Percentiles rank a stretch among this genome's conserved stretches.
phyloP scores from a whole-genome alignment of 2,113 vertebrate genomes.

The Cyprinus carpio region DNA sequence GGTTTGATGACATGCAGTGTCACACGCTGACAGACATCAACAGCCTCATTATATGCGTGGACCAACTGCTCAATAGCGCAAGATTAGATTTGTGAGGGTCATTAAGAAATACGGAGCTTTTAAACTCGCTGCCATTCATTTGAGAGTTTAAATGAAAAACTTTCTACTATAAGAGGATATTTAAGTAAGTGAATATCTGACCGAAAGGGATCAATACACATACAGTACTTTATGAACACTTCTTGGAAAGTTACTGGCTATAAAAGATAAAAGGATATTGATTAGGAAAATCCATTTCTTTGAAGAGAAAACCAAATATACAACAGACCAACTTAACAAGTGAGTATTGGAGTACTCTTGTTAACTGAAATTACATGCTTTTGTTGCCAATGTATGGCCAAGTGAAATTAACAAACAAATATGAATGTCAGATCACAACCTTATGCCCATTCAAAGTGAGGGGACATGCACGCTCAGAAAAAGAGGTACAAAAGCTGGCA shows the following conservation, averaged over 20 bases:
- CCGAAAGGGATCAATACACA: neutral
- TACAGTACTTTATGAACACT: neutral
- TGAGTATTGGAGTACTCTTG: neutral
- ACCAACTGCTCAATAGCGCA: constrained; percentile 1
- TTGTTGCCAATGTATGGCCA: neutral
- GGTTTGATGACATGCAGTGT: constrained; percentile 28
- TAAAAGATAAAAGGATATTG: constrained; percentile 15
- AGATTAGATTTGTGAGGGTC: constrained; percentile 26
- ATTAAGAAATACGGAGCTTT: neutral
- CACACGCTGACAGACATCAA: constrained; percentile 22
- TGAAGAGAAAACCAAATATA: neutral
- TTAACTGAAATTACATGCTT: neutral
- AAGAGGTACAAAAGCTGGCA: no score
- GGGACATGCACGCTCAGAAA: no score
- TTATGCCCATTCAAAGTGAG: neutral
- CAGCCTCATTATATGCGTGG: neutral
- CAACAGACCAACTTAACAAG: neutral
- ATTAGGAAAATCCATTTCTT: constrained; percentile 15
- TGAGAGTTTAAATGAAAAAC: neutral
- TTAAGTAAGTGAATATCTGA: neutral
- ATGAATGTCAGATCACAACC: neutral
- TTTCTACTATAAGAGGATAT: neutral
- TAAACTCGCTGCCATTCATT: neutral
- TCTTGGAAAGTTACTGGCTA: neutral
- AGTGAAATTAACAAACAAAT: neutral